These are phyloP conservation scores for Tetragonula carbonaria DNA, from an alignment of 2,888 invertebrate genomes.

Conservation along the genomic window DNA sequence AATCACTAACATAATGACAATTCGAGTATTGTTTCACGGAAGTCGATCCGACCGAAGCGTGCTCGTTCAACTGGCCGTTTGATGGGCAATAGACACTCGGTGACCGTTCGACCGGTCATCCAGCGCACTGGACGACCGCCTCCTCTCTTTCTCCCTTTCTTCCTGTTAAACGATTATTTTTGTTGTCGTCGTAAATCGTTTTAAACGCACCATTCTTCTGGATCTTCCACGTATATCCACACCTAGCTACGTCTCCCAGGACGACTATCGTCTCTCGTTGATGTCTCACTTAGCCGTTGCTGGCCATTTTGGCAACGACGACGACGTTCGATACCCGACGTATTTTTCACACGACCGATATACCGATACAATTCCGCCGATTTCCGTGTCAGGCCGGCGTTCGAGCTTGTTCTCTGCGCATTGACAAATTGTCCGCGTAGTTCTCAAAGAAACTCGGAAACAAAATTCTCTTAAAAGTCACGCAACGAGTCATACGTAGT, in stretches of 20 bases:
- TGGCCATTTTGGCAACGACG: slow-evolving; percentile 57
- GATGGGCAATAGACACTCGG: slow-evolving; percentile 75
- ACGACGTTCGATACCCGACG: slow-evolving; percentile 20
- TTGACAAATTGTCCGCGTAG: too few relatives aligned
- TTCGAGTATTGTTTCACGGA: slow-evolving; percentile 60
- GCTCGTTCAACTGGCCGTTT: slow-evolving; percentile 69
- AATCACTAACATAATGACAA: slow-evolving; percentile 38
- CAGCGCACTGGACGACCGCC: slow-evolving; percentile 52
- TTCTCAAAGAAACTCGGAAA: too few relatives aligned
- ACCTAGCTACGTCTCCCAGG: slow-evolving; percentile 60
- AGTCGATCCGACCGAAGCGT: slow-evolving; percentile 59
- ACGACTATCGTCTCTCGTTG: slow-evolving; percentile 70
- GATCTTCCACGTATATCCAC: slow-evolving; percentile 68
- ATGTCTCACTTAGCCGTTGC: slow-evolving; percentile 74
- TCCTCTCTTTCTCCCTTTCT: slow-evolving; percentile 38
- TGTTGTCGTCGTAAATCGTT: slow-evolving; percentile 77
- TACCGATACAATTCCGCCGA: background rate
- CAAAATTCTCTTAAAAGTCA: too few relatives aligned
- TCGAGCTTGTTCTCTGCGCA: too few relatives aligned
- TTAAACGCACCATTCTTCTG: slow-evolving; percentile 73
- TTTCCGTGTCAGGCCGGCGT: background rate
- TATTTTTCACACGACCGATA: slow-evolving; percentile 21
- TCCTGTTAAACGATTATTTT: slow-evolving; percentile 76
- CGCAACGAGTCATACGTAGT: too few relatives aligned
- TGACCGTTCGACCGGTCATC: slow-evolving; percentile 72